Evolutionary conservation across 2,113 vertebrate species (phyloP), one percentile per base, ranked within the genome.

Genomic region (Potamarius usumacintae): DNA sequence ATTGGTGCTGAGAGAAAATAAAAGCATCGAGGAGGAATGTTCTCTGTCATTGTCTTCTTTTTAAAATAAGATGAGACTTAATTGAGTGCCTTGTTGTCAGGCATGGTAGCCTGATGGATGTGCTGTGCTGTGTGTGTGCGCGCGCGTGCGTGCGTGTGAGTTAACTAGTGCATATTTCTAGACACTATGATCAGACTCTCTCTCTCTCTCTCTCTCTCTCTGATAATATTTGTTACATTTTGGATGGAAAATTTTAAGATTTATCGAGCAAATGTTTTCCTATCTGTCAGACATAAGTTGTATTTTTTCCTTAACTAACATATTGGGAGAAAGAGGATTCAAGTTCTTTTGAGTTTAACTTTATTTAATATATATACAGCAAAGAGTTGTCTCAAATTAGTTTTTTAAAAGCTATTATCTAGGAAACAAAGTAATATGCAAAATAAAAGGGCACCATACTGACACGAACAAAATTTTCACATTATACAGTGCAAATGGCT

Each of bases 61-160:
- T 82, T 71, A 84, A 88, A 85, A 85, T 78, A 87, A 85, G 83
- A 85, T 88, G 89, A 90, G 83, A 71, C 53, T 62, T 90, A 85
- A 62, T 58, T 85, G 86, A 90, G 83, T 69, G 85, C 71, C 83
- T 53, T 92, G 90, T 92, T 94, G 93, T 93, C 92, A 83, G 88
- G 71, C 72, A 88, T 34, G 63, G 52, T 57, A 81, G 55, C 77
- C 77, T 86, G 77, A 81, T 83, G 53, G 78, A 88, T 85, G 52
- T 74, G 42, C n/a, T 83, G 4, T 83, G 82, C 67, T 52, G 20
- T 77, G 74, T 77, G 52, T 85, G 63, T 55, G 62, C 58, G 63
- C 63, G 72, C n/a, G 81, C 4, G 74, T 77, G 74, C 42, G 48
- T 53, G 74, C 53, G 50, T 77, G 34, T 80, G 63, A 62, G 69